Conservation (phyloP, 2,113 vertebrate species). For the Paradoxurus hermaphroditus region DNA sequence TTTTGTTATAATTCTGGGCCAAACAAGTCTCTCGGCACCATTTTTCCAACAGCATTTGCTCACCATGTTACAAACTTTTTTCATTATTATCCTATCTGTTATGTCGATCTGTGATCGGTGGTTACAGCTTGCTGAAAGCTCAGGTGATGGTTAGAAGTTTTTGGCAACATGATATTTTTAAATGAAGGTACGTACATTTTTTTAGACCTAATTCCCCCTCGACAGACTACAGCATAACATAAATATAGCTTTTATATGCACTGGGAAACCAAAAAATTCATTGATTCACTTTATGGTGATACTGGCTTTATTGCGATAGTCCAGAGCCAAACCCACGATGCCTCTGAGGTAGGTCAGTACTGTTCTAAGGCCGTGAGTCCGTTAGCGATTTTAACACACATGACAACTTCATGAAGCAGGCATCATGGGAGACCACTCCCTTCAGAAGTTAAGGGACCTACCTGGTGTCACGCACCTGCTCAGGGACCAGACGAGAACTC, state of each 20-base stretch:
- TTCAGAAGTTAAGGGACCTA: background rate
- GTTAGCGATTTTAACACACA: background rate
- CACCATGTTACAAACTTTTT: background rate
- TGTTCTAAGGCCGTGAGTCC: background rate
- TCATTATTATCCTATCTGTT: background rate
- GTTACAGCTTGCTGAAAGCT: background rate
- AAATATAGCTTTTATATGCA: too few species aligned
- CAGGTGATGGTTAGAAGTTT: background rate
- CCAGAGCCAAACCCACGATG: too few species aligned
- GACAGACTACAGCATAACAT: too few species aligned
- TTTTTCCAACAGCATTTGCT: background rate
- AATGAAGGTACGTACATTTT: background rate
- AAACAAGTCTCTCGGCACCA: background rate
- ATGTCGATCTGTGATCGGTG: background rate
- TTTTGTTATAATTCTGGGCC: background rate
- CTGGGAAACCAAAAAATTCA: too few species aligned
- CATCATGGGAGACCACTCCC: background rate
- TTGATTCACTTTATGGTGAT: too few species aligned
- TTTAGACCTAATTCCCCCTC: too few species aligned
- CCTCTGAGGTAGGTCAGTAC: too few species aligned
- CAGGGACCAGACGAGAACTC: background rate
- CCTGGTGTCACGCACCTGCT: background rate
- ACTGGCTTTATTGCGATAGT: too few species aligned
- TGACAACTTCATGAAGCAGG: background rate
- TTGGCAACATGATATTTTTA: background rate